Evolutionary conservation across 2,797 vertebrate genomes (phyloP).

Genomic region (Sphaeramia orbicularis): DNA sequence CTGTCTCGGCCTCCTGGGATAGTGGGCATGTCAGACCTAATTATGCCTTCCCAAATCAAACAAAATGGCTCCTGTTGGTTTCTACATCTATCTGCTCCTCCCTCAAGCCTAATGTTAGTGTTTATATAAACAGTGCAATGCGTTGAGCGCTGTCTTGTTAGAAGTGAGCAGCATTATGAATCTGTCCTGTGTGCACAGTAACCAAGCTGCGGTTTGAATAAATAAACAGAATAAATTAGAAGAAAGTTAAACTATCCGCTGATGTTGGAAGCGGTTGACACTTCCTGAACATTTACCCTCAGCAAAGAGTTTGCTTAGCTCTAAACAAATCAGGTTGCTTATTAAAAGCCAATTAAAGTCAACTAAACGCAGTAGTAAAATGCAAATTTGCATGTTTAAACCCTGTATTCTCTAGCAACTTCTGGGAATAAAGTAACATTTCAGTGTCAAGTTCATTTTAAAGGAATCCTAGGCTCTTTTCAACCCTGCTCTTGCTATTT

Average conservation of each 20-base stretch:
- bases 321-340: too few species aligned
- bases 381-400: too few species aligned
- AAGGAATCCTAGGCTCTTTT: not conserved
- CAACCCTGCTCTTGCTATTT: constrained; percentile 10
- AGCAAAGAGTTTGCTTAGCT: too few species aligned
- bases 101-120: constrained; percentile 9
- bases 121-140: constrained; percentile 22
- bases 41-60: constrained; percentile 63
- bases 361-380: too few species aligned
- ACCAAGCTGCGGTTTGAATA: not conserved
- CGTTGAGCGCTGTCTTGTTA: constrained; percentile 5
- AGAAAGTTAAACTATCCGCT: too few species aligned
- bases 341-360: too few species aligned
- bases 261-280: too few species aligned
- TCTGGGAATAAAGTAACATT: not conserved
- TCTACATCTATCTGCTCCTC: constrained; percentile 40
- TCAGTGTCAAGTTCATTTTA: not conserved
- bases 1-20: constrained; percentile 40
- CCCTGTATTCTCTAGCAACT: too few species aligned
- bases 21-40: constrained; percentile 57
- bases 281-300: too few species aligned
- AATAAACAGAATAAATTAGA: too few species aligned
- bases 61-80: constrained; percentile 57
- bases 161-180: not conserved
- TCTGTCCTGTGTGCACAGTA: not conserved